Evolutionary conservation across 2,797 vertebrate species (phyloP), one percentile per base, ranked within the genome.

Genomic region (Champsocephalus esox): DNA sequence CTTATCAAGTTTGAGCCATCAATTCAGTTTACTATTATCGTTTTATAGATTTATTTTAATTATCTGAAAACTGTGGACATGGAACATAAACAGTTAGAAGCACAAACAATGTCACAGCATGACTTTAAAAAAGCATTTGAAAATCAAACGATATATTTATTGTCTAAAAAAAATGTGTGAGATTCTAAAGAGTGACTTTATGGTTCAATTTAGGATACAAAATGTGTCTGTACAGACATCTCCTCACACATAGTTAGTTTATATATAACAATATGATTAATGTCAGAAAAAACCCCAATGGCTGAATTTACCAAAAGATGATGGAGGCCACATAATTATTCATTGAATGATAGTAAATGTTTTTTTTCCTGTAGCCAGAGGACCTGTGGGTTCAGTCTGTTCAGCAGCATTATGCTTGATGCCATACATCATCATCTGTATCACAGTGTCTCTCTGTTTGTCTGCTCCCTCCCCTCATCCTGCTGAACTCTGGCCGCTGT

Each of bases 401-500:
- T 74, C 62, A 49, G 48, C 68, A 68, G 48, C 64, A 46, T 70
- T 43, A 38, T 16, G 55, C 56, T 59, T 5, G 38, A 66, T 57
- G 49, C 45, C 56, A 21, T 65, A 51, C 48, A 70, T 75, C 61
- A 43, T 48, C 65, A 4, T 41, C 34, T 50, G 51, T 6, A n/a
- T 57, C 49, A 51, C 58, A 32, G 51, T 13, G 24, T 19, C 19
- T 45, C 45, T 70, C 56, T 64, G 45, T 74, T 46, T 50, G 28
- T 56, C 24, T 49, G 60, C 52, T 61, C 56, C 59, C 34, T 28
- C 52, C 50, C 19, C 19, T 19, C 62, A 32, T 46, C 28, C 70
- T 8, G 54, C 76, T 79, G 61, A 77, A 69, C 72, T 75, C 10
- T 67, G 61, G 54, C 66, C 8, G 19, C 67, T 55, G 70, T 14